Percentiles rank a stretch among this genome's conserved stretches.
phyloP scores from a whole-genome alignment of 37 sponge, comb jelly and placozoan genomes.

The Chondrilla cf. caribensis region DNA sequence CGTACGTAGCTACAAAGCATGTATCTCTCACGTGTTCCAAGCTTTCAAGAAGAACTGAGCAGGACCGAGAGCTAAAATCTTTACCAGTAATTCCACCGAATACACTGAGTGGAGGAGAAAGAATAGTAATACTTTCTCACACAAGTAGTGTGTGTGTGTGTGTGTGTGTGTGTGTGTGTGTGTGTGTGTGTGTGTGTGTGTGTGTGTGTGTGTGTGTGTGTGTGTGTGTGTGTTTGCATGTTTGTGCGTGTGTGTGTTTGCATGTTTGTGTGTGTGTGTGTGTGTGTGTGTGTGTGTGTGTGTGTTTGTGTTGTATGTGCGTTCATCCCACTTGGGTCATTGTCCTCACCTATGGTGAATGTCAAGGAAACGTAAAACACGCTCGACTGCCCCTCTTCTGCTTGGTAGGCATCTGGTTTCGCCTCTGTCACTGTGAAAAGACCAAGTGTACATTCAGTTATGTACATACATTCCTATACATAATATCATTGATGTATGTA shows the following conservation, averaged over 20 bases:
- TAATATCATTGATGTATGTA: not conserved
- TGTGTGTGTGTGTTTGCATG: too few relatives aligned
- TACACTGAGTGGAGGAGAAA: constrained; percentile 45
- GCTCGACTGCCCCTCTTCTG: too few relatives aligned
- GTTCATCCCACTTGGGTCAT: too few relatives aligned
- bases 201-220: not conserved
- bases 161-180: too few relatives aligned
- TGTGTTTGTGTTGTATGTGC: too few relatives aligned
- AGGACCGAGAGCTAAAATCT: constrained; percentile 59
- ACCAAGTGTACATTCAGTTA: not conserved
- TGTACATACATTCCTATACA: not conserved
- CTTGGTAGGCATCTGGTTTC: not conserved
- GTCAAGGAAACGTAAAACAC: not conserved
- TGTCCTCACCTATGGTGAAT: constrained; percentile 1
- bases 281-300: too few relatives aligned
- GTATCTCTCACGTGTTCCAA: constrained; percentile 65
- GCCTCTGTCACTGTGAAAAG: not conserved
- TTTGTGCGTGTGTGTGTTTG: too few relatives aligned
- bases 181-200: not conserved
- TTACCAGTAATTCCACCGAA: constrained; percentile 54
- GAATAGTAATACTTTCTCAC: not conserved
- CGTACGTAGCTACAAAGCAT: not conserved
- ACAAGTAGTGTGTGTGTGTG: not conserved
- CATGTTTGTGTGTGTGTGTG: too few relatives aligned
- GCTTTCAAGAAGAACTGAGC: constrained; percentile 57